Percentiles rank a stretch among this genome's conserved stretches.
Conservation (phyloP, 2,888 invertebrate genomes). For the Sclerodermus sp. region DNA sequence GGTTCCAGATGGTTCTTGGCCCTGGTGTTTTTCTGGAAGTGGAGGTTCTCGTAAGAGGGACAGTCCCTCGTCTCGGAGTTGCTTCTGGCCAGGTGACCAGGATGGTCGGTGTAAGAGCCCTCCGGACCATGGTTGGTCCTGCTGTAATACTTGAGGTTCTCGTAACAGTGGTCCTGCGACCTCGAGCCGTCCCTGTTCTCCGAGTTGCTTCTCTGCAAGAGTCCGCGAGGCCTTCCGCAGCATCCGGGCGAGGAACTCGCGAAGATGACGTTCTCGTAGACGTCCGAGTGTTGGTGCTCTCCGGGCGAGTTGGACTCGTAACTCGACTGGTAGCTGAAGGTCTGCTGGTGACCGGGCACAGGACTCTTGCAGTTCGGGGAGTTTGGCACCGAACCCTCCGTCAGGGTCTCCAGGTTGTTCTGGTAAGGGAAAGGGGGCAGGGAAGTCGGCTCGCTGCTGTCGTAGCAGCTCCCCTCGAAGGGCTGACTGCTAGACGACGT, state of each 20-base stretch:
- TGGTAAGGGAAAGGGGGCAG: conserved; percentile 57
- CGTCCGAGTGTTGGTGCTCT: conserved; percentile 22
- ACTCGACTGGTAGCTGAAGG: conserved; percentile 29
- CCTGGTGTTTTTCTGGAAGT: conserved; percentile 31
- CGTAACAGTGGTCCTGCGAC: conserved; percentile 35
- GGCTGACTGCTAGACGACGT: conserved; percentile 44
- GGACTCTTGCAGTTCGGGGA: conserved; percentile 36
- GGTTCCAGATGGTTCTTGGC: conserved; percentile 28
- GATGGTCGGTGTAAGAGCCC: conserved; percentile 21
- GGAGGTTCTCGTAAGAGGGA: conserved; percentile 39
- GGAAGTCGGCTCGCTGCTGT: conserved; percentile 54
- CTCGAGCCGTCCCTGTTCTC: conserved; percentile 37
- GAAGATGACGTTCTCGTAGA: conserved; percentile 34
- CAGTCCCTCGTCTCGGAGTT: conserved; percentile 41
- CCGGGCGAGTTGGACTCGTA: conserved; percentile 5
- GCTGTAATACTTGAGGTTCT: conserved; percentile 39
- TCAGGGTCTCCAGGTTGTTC: conserved; percentile 52
- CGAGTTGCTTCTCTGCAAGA: conserved; percentile 43
- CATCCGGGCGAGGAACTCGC: conserved; percentile 19
- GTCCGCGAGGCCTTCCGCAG: conserved; percentile 21
- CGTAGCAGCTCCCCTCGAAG: conserved; percentile 31
- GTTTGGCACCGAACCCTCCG: conserved; percentile 54
- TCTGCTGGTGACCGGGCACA: conserved; percentile 20
- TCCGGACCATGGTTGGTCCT: conserved; percentile 29
- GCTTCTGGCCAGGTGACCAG: conserved; percentile 33